Evolutionary conservation across 1,140 invertebrate genomes (phyloP).

Genomic region (Doryteuthis pealeii): DNA sequence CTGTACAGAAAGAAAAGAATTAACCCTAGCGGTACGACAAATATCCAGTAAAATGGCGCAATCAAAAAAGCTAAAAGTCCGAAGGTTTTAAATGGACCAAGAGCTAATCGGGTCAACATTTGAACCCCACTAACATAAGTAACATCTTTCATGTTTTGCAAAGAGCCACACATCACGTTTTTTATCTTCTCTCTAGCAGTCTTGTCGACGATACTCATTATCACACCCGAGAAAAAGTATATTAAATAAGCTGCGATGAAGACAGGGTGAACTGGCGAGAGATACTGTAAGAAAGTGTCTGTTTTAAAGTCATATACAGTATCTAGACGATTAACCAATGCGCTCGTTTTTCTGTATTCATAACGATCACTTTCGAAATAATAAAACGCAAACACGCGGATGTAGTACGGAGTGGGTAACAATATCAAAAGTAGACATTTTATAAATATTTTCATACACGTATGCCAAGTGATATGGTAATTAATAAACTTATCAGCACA

Average conservation of each 20-base stretch:
- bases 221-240: slow-evolving; percentile 43
- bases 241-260: slow-evolving; percentile 51
- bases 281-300: slow-evolving; percentile 51
- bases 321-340: slow-evolving; percentile 29
- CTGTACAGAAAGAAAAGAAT: slow-evolving; percentile 47
- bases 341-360: slow-evolving; percentile 23
- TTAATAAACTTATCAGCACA: slow-evolving; percentile 31
- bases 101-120: slow-evolving; percentile 37
- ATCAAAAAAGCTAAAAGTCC: slow-evolving; percentile 47
- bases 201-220: slow-evolving; percentile 43
- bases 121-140: slow-evolving; percentile 47
- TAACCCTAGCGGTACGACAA: slow-evolving; percentile 40
- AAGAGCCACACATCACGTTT: slow-evolving; percentile 34
- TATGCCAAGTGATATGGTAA: slow-evolving; percentile 47
- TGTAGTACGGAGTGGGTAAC: slow-evolving; percentile 49
- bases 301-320: slow-evolving; percentile 45
- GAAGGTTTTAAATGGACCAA: slow-evolving; percentile 47
- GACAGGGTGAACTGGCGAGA: slow-evolving; percentile 47
- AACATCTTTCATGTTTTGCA: slow-evolving; percentile 51
- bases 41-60: slow-evolving; percentile 40
- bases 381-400: slow-evolving; percentile 51
- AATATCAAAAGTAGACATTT: slow-evolving; percentile 44
- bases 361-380: slow-evolving; percentile 50
- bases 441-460: slow-evolving; percentile 38
- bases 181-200: slow-evolving; percentile 47